phyloP scores from a whole-genome alignment of 2,113 vertebrate genomes.

The Tragelaphus strepsiceros region DNA sequence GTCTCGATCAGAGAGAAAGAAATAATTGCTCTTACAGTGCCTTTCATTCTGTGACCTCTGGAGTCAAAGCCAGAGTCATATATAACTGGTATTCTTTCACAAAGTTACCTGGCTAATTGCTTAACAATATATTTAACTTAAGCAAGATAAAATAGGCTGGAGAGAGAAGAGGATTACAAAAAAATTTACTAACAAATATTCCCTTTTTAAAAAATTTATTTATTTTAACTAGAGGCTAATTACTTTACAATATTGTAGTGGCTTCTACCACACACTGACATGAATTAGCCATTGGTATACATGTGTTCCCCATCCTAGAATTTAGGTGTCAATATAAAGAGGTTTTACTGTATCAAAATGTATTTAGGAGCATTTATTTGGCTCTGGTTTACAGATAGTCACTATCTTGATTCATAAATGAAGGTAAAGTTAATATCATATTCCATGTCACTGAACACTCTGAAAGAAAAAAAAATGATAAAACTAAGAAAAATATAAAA shows the following conservation, averaged over 20 bases:
- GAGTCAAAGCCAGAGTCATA: neutral
- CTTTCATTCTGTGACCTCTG: neutral
- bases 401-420: neutral
- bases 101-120: slow-evolving; percentile 3
- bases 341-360: neutral
- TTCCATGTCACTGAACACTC: neutral
- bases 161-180: neutral
- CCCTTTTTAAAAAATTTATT: fast-evolving
- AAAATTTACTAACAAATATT: neutral
- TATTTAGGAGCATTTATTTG: neutral
- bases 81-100: neutral
- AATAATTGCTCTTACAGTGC: neutral
- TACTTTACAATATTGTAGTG: neutral
- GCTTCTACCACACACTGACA: neutral
- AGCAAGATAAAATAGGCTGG: neutral
- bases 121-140: neutral
- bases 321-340: neutral
- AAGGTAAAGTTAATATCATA: neutral
- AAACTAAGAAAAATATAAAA: neutral
- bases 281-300: neutral
- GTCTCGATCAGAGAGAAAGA: neutral
- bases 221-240: neutral
- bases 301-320: neutral
- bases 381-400: neutral
- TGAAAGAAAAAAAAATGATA: neutral